Evolutionary conservation across 2,888 invertebrate species (phyloP).

Genomic region (Apamea sordens): DNA sequence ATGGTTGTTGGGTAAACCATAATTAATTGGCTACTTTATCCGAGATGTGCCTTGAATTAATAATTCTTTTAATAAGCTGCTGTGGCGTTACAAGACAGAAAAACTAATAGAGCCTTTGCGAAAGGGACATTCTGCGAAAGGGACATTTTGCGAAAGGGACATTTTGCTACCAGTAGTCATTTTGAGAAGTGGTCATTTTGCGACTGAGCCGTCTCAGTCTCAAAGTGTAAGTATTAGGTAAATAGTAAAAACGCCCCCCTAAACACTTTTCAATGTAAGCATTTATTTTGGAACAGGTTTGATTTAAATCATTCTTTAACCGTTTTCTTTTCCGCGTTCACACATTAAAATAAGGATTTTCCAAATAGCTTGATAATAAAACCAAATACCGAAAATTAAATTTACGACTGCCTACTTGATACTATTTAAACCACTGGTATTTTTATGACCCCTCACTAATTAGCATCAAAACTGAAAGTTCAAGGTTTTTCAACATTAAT

Average conservation of each 20-base stretch:
- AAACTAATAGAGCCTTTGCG: too few species aligned
- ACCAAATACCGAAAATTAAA: background rate
- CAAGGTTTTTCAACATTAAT: constrained; percentile 47
- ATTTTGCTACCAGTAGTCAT: too few species aligned
- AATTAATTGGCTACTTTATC: constrained; percentile 20
- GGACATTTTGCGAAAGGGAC: too few species aligned
- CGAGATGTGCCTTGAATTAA: constrained; percentile 22
- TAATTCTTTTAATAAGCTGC: constrained; percentile 1
- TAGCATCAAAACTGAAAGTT: constrained; percentile 44
- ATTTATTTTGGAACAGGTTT: background rate
- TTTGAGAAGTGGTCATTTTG: too few species aligned
- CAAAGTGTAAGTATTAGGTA: background rate
- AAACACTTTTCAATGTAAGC: background rate
- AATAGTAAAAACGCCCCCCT: too few species aligned
- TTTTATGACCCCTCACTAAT: constrained; percentile 43
- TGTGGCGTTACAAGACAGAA: background rate
- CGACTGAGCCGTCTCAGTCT: too few species aligned
- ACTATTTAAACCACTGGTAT: constrained; percentile 42
- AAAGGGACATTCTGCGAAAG: too few species aligned
- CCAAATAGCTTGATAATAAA: constrained; percentile 6
- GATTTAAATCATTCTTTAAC: too few species aligned
- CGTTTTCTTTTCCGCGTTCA: background rate
- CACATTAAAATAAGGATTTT: background rate
- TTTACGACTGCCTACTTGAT: constrained; percentile 24
- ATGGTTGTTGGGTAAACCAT: constrained; percentile 22